Evolutionary conservation across 2,888 invertebrate genomes (phyloP), one percentile per base, ranked within the genome.

Genomic region (Mermis nigrescens): DNA sequence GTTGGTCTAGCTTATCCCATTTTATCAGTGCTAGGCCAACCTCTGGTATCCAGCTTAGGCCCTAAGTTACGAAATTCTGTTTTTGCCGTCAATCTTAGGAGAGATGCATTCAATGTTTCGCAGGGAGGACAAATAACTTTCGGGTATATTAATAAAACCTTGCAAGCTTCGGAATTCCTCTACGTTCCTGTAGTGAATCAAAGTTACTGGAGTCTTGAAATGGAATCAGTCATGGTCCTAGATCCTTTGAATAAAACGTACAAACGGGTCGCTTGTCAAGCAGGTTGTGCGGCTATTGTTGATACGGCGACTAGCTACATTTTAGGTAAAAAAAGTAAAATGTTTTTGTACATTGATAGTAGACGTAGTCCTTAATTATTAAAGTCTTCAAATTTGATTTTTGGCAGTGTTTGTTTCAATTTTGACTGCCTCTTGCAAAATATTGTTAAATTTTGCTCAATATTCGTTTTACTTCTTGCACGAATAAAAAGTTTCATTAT

Each of bases 241-340:
- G 15, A 19, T 7, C 7, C 15, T 24, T 7, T n/a, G 7, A 24
- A 24, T 7, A 31, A 29, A 4, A n/a, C 54, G 4, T 3, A 27
- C 27, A 29, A 3, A 28, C n/a, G 15, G 51, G 31, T 27, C 27
- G 28, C 12, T 12, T 53, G 28, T 22, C 15, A 4, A 7, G 29
- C 7, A 4, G 54, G 54, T 22, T 27, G 29, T 53, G 7, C 27
- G 7, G 54, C 54, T 31, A 53, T 53, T 29, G 12, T 53, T 31
- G 54, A 53, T 29, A 53, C 54, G 31, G 54, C 29, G 4, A 53
- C 29, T 31, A 53, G 29, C 12, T 53, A 19, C 31, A 53, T 53
- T 29, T 53, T 53, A 31, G n/a, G n/a, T n/a, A n/a, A n/a, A n/a
- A n/a, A n/a, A n/a, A 38, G 38, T 38, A 15, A n/a, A n/a, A n/a